Evolutionary conservation across 2,113 vertebrate species (phyloP), one percentile per base, ranked within the genome.

Genomic region (Dasypus novemcinctus): DNA sequence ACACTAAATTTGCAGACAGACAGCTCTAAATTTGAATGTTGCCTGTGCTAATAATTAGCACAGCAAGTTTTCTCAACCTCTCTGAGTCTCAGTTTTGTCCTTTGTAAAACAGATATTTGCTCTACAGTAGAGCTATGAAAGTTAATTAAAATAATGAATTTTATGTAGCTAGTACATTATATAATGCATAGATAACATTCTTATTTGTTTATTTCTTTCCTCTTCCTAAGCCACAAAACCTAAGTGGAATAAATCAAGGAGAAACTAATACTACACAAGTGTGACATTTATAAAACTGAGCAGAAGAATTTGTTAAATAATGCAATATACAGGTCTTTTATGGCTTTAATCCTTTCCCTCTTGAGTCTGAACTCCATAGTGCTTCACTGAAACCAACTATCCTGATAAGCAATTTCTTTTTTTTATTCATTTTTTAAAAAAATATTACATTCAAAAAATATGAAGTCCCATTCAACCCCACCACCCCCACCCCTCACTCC

Each of bases 251-350:
- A 83, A 94, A 54, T 38, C 52, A 92, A 74, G 59, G 75, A 69
- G 18, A 96, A 91, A 25, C 20, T n/a, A 88, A 46, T 83, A 82
- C 13, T 90, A 84, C 27, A 76, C 36, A n/a, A 97, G n/a, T 43
- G 61, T 92, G 10, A 85, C 23, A 33, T 63, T 94, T 93, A 87
- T 38, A 95, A 92, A 95, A 93, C 97, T 72, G 69, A 84, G 68
- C 81, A 86, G n/a, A 84, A 87, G 3, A 92, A 85, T 97, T 69
- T 94, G 54, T 87, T 36, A 80, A 33, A 54, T 43, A 92, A 74
- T 90, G 49, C 68, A 15, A 93, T 71, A 13, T 76, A 23, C 17
- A 46, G 29, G 74, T 41, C 72, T 85, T 96, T 93, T 64, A 52
- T 66, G 18, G 29, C 23, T 69, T 75, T 21, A 89, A 7, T 81